Evolutionary conservation across 2,797 vertebrate species (phyloP), one percentile per base, ranked within the genome.

Genomic region (Anguilla anguilla): DNA sequence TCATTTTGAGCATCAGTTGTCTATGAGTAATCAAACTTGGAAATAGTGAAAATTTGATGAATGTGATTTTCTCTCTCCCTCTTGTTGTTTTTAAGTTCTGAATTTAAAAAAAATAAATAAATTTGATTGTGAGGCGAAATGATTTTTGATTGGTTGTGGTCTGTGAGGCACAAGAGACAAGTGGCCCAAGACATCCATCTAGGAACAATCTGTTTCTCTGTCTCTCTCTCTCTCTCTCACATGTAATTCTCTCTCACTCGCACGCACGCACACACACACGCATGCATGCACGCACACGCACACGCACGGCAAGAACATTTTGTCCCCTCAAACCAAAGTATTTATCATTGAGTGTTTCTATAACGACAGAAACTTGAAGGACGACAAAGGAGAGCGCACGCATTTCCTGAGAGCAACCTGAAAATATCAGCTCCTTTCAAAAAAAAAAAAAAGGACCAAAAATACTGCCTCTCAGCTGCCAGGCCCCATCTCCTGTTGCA

Each of bases 351-450:
- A 85, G 87, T 88, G 84, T 89, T 85, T 88, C 84, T 84, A 88
- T 89, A 87, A 86, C 88, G 86, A 46, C 35, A 19, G 35, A 17
- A 19, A 81, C 6, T 9, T n/a, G 7, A 51, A 49, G 1, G 19
- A 82, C 22, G 39, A 82, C 43, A 82, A 51, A 25, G 43, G 22
- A n/a, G 43, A 86, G 82, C 77, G 87, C 67, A 79, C 72, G 61
- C 53, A 85, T 83, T 88, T 83, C 59, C 64, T 69, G 85, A 49
- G n/a, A 64, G 64, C 57, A 83, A 83, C 64, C 64, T 88, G 83
- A 89, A 85, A 89, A 89, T 87, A 85, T 84, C 91, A 89, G 87
- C 90, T 85, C 19, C 86, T 90, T 90, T 89, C 89, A 43, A 43
- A 43, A 43, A 35, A n/a, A n/a, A n/a, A n/a, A n/a, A 90, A n/a